These are phyloP conservation scores for Lerista edwardsae DNA, from an alignment of 2,797 vertebrate genomes.

Conservation along the genomic window DNA sequence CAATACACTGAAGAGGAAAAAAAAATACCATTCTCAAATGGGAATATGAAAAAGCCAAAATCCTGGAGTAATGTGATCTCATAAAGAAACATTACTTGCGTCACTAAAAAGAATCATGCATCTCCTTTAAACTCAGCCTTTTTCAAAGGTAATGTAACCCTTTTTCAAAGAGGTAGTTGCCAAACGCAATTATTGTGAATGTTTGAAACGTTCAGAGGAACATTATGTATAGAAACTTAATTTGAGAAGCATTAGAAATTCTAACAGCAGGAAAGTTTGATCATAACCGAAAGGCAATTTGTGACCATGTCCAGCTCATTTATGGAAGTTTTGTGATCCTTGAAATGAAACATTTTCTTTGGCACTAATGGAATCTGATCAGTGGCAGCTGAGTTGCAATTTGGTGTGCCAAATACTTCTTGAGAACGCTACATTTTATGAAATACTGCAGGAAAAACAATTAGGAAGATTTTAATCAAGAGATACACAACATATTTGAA, in stretches of 20 bases:
- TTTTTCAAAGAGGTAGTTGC: slow-evolving; percentile 77
- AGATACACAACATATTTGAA: slow-evolving; percentile 37
- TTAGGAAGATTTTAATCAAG: slow-evolving; percentile 24
- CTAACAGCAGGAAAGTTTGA: slow-evolving; percentile 57
- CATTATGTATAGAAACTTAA: slow-evolving; percentile 61
- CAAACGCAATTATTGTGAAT: slow-evolving; percentile 76
- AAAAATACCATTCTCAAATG: not conserved
- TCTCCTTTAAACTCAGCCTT: slow-evolving; percentile 74
- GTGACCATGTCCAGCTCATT: slow-evolving; percentile 60
- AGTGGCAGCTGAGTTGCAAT: rapidly evolving
- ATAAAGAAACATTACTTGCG: slow-evolving; percentile 74
- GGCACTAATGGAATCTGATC: slow-evolving; percentile 32
- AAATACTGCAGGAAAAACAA: not conserved
- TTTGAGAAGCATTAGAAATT: slow-evolving; percentile 63
- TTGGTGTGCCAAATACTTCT: slow-evolving; percentile 27
- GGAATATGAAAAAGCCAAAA: slow-evolving; percentile 65
- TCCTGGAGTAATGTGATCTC: slow-evolving; percentile 77
- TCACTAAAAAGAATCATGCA: slow-evolving; percentile 74
- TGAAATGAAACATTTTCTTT: slow-evolving; percentile 51
- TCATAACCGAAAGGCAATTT: slow-evolving; percentile 72
- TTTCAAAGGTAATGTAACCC: slow-evolving; percentile 82
- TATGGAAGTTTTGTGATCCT: slow-evolving; percentile 50
- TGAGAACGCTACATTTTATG: slow-evolving; percentile 14
- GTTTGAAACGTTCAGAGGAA: slow-evolving; percentile 66
- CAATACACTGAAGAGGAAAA: not conserved